Base-by-base conservation (phyloP, 2,113 vertebrate species). In the Pachycephala philippinensis region DNA sequence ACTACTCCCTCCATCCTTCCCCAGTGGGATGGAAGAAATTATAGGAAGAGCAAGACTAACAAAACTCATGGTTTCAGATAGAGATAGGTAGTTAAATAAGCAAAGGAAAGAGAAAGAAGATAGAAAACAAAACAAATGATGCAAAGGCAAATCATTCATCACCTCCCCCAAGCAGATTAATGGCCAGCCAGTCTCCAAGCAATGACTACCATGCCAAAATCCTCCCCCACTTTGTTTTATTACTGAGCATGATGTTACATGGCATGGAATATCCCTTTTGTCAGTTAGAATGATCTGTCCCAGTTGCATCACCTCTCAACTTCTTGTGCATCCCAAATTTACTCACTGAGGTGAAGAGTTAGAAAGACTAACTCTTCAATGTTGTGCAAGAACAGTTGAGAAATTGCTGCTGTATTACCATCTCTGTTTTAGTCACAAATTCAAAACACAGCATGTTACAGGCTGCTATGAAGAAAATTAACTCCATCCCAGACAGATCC, bases 181-280 rank as follows among this genome's bases (percentile, higher is more conserved):
- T 52, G 27, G 9, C 11, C 17, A 80, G 18, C 4, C 7, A 22
- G 6, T 33, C 27, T 80, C 13, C 21, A 75, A 52, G 37, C 9
- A 54, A 23, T 10, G 5, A 5, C 13, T 65, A 21, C 6, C 1
- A 1, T 59, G 53, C 11, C 16, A 40, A 53, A 49, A 54, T 30
- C 7, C 40, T 40, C 3, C 6, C 8, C 7, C 0, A 1, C 5
- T 79, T 30, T 45, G 1, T 40, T 59, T 69, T 42, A 33, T 42
- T 60, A 60, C 28, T 60, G 33, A 86, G 4, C 12, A 33, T 54
- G 65, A 31, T 49, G 23, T 54, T 50, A 22, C 23, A 28, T 16
- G 22, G 22, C 50, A 44, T 5, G 18, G 37, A 50, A 52, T 44
- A 33, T 50, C 26, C 19, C 6, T 56, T 83, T 60, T 40, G 7